Conservation (phyloP, 2,797 vertebrate species). For the Gorsachius magnificus region DNA sequence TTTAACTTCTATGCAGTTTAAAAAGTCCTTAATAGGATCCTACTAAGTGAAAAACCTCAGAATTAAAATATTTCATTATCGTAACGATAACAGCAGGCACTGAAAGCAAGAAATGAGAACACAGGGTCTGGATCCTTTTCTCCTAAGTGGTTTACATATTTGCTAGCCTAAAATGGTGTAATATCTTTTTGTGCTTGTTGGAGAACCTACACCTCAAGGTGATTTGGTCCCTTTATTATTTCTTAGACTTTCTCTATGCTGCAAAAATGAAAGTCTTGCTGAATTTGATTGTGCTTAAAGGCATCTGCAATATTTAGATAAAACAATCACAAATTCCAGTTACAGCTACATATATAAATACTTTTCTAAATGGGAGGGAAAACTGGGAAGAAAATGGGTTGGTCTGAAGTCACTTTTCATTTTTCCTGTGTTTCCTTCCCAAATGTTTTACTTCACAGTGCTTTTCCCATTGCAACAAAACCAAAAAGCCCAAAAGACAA, state of each 20-base stretch:
- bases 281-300: neutral
- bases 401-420: neutral
- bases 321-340: neutral
- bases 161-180: neutral
- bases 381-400: neutral
- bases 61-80: constrained; percentile 68
- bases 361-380: neutral
- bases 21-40: constrained; percentile 60
- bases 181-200: neutral
- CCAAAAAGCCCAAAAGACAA: neutral
- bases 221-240: neutral
- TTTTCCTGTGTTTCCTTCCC: neutral
- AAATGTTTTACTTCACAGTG: neutral
- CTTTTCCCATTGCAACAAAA: neutral
- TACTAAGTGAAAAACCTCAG: constrained; percentile 54
- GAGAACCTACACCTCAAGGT: neutral
- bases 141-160: neutral
- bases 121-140: neutral
- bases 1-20: constrained; percentile 46
- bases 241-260: neutral
- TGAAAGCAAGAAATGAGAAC: neutral
- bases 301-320: neutral
- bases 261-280: neutral
- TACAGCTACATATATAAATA: neutral
- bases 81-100: neutral